Base-by-base conservation (phyloP, 2,888 invertebrate species). In the Drosophila borborema region DNA sequence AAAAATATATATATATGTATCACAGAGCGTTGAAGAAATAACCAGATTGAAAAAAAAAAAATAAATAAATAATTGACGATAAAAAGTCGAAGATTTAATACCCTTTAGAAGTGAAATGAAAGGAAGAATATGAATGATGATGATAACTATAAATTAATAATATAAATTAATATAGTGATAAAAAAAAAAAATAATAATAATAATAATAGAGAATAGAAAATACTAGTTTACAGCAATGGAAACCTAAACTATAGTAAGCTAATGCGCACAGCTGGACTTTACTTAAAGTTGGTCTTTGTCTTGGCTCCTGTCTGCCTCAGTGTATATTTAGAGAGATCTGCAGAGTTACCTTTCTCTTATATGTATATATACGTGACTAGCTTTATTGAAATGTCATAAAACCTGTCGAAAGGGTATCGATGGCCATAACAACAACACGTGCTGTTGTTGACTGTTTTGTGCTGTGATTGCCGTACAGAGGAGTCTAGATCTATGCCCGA, bases 381-480 rank as follows among this genome's bases (percentile, higher is more conserved):
- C 60, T 69, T 31, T 36, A 67, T 77, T 71, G 23, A 38, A 38
- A 41, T 45, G 66, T 46, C 56, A 73, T 70, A 46, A 68, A 70
- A 51, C 61, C 16, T 63, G 16, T 18, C 40, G 72, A 68, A 72
- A 78, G 77, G 63, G 77, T 75, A 78, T 78, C 59, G 36, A 64
- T 74, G 58, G 72, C 74, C 63, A 67, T 75, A 76, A 74, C 41
- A 51, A 78, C 64, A 75, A 69, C 78, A 79, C 67, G 79, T 75
- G 77, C 67, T 70, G 66, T 67, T 87, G 82, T 86, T 85, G 82
- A 87, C 81, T 85, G 72, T 77, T 85, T 77, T 80, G 66, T 74
- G 78, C 89, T 62, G 78, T 88, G 86, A 86, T 86, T 88, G 86
- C 86, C 86, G 72, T 74, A 80, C 65, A 74, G 72, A 72, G 72